phyloP scores from a whole-genome alignment of 2,888 invertebrate genomes.

The Eledone cirrhosa region DNA sequence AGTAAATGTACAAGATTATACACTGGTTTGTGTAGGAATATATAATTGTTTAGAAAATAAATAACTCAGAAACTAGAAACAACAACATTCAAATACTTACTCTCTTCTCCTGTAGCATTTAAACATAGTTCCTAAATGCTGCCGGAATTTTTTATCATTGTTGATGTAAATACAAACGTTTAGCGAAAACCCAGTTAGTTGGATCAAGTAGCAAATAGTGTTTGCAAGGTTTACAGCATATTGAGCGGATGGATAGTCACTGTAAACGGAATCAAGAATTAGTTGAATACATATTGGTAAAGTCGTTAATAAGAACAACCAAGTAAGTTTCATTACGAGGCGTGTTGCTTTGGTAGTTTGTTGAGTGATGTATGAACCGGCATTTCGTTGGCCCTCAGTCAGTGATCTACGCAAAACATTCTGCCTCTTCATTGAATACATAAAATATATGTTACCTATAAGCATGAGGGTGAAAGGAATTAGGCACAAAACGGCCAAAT shows the following conservation, averaged over 20 bases:
- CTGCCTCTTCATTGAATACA: neutral
- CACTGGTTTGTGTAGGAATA: no score
- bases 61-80: no score
- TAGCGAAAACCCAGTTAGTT: neutral
- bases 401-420: neutral
- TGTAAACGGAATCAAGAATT: neutral
- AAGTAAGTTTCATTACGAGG: slow-evolving; percentile 10
- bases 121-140: neutral
- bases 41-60: no score
- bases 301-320: neutral
- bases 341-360: neutral
- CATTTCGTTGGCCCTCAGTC: neutral
- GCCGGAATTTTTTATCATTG: neutral
- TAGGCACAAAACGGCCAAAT: slow-evolving; percentile 2
- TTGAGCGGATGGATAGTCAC: no score
- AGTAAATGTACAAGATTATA: no score
- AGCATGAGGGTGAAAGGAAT: slow-evolving; percentile 3
- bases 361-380: neutral
- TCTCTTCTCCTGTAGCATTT: neutral
- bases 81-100: neutral
- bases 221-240: neutral
- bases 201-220: neutral
- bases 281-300: neutral
- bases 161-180: slow-evolving; percentile 14
- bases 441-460: neutral